phyloP scores from a whole-genome alignment of 2,113 vertebrate species.

The Gambusia affinis region DNA sequence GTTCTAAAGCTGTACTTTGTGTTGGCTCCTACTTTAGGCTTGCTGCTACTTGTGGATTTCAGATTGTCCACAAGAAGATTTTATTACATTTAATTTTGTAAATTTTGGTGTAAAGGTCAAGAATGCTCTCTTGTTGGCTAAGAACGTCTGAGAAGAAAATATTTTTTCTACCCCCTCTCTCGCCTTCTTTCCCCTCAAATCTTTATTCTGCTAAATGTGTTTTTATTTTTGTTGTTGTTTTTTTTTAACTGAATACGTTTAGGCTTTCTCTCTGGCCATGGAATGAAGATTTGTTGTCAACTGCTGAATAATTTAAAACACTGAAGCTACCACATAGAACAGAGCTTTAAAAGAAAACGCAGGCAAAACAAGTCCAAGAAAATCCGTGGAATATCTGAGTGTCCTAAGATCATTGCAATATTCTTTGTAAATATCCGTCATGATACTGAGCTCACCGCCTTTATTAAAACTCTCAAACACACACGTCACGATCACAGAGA shows the following conservation, averaged over 20 bases:
- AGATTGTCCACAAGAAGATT: not conserved
- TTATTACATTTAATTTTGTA: slow-evolving; percentile 5
- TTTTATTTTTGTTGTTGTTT: not conserved
- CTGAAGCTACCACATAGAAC: slow-evolving; percentile 29
- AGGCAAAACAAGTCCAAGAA: slow-evolving; percentile 17
- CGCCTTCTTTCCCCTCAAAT: not conserved
- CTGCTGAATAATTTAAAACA: slow-evolving; percentile 64
- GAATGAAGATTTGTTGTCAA: slow-evolving; percentile 33
- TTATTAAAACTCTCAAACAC: not conserved
- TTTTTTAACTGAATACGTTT: slow-evolving; percentile 11
- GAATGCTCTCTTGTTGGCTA: not conserved
- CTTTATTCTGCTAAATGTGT: not conserved
- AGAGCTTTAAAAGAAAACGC: slow-evolving; percentile 5
- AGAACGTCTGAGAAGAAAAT: not conserved
- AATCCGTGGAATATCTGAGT: slow-evolving; percentile 9
- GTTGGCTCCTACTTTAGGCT: slow-evolving; percentile 51
- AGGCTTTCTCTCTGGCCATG: slow-evolving; percentile 16
- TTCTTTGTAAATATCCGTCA: slow-evolving; percentile 3
- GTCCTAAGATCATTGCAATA: slow-evolving; percentile 3
- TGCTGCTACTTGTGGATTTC: slow-evolving; percentile 16
- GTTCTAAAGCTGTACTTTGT: slow-evolving; percentile 5
- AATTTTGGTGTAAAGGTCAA: not conserved
- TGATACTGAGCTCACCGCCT: not conserved
- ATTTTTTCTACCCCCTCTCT: not conserved
- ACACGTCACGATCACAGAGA: slow-evolving; percentile 1